Conservation (phyloP, 2,113 vertebrate genomes). For the Phylloscopus whistleri region DNA sequence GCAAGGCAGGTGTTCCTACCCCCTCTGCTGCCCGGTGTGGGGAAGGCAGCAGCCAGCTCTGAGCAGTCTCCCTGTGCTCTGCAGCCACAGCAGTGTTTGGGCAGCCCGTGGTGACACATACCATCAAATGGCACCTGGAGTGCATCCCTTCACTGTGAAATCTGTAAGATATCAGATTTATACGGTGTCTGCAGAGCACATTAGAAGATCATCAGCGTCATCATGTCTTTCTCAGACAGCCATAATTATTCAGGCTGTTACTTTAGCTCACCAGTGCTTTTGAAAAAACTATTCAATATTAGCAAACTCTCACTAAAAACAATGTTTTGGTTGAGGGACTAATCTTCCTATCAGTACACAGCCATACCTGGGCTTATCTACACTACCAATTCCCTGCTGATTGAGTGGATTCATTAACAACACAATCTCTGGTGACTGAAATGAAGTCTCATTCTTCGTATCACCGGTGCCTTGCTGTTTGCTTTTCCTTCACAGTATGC, state of each 20-base stretch:
- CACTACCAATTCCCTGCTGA: slow-evolving; percentile 43
- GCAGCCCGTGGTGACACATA: neutral
- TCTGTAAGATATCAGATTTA: slow-evolving; percentile 14
- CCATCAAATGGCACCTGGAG: neutral
- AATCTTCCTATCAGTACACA: slow-evolving; percentile 46
- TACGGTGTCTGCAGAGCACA: slow-evolving; percentile 33
- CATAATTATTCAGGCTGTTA: slow-evolving; percentile 24
- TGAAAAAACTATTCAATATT: slow-evolving; percentile 27
- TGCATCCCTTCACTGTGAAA: neutral
- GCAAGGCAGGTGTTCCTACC: neutral
- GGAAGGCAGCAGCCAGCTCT: neutral
- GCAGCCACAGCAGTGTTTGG: neutral
- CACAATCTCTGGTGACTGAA: slow-evolving; percentile 55
- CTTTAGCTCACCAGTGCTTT: neutral
- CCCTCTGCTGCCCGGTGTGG: accelerated
- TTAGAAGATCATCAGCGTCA: slow-evolving; percentile 16
- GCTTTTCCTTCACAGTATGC: slow-evolving; percentile 62
- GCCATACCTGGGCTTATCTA: slow-evolving; percentile 46
- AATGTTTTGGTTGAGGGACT: slow-evolving; percentile 47
- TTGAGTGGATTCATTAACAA: slow-evolving; percentile 63
- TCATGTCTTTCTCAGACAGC: neutral
- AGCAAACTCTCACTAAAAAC: slow-evolving; percentile 22
- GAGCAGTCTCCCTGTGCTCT: neutral
- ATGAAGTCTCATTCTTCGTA: slow-evolving; percentile 57
- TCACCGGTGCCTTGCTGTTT: slow-evolving; percentile 53